Conservation (phyloP, 2,888 invertebrate genomes). For the Leptinotarsa haldemani region DNA sequence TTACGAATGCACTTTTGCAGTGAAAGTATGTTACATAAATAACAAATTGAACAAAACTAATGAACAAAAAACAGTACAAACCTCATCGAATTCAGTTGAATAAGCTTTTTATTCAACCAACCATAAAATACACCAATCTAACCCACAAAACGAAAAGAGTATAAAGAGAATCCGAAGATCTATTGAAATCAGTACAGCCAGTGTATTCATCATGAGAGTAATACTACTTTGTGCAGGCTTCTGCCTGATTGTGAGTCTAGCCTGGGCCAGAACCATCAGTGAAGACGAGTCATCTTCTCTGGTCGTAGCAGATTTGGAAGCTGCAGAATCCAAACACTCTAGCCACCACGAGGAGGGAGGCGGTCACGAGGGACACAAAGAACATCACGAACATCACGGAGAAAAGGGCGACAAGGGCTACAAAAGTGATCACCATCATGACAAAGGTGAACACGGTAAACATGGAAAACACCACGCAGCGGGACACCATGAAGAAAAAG, state of each 20-base stretch:
- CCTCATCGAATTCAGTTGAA: conserved; percentile 28
- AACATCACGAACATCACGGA: conserved; percentile 78
- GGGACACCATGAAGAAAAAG: conserved; percentile 81
- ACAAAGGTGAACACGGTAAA: conserved; percentile 80
- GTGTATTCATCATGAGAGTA: conserved; percentile 54
- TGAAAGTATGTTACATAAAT: conserved; percentile 27
- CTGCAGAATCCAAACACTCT: conserved; percentile 41
- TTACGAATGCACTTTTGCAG: conserved; percentile 15
- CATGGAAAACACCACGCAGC: conserved; percentile 84
- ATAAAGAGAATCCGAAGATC: conserved; percentile 29
- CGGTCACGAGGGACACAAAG: conserved; percentile 76
- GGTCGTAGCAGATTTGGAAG: conserved; percentile 44
- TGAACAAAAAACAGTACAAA: not conserved
- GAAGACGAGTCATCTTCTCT: conserved; percentile 55
- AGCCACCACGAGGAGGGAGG: conserved; percentile 73
- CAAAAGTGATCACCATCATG: conserved; percentile 79
- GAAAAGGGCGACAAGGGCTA: conserved; percentile 85
- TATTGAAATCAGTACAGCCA: conserved; percentile 20
- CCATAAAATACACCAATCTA: conserved; percentile 22
- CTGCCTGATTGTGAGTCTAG: conserved; percentile 55
- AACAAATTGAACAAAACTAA: conserved; percentile 24
- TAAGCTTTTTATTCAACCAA: conserved; percentile 21
- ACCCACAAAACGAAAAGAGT: conserved; percentile 24
- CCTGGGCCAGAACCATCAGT: conserved; percentile 57
- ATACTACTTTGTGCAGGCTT: conserved; percentile 59